A percentile compares a stretch with the other conserved stretches of the same genome.
Conservation (phyloP, 2,113 vertebrate species). For the Ictalurus punctatus region DNA sequence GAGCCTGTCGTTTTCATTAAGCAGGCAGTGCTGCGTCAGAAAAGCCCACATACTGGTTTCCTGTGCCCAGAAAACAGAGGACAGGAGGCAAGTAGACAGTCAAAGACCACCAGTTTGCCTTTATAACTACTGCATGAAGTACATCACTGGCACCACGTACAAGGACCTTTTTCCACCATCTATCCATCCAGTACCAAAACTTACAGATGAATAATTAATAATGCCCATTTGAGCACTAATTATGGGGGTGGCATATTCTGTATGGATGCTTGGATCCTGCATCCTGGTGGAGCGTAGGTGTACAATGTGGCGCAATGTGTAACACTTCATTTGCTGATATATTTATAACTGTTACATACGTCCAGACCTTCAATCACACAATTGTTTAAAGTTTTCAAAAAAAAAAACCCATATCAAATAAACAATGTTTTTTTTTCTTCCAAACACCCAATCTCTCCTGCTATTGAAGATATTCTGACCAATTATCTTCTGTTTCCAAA, state of each 20-base stretch:
- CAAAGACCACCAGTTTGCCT: too few relatives aligned
- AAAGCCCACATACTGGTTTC: neutral
- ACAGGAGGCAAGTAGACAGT: neutral
- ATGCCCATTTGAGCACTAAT: neutral
- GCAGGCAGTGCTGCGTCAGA: neutral
- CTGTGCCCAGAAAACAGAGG: neutral
- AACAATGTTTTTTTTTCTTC: too few relatives aligned
- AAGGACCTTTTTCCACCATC: neutral
- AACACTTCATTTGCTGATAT: too few relatives aligned
- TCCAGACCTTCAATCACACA: too few relatives aligned
- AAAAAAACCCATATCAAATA: too few relatives aligned
- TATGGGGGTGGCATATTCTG: neutral
- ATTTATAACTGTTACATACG: too few relatives aligned
- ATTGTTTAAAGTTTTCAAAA: too few relatives aligned
- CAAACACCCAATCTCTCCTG: too few relatives aligned
- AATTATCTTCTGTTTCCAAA: too few relatives aligned
- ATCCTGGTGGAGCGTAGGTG: neutral
- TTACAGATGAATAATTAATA: neutral
- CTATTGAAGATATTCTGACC: too few relatives aligned
- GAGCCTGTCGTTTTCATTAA: constrained; percentile 4
- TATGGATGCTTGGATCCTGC: neutral
- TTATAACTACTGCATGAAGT: neutral
- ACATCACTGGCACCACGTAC: neutral
- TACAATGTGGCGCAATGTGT: neutral
- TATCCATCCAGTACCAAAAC: neutral